Base-by-base conservation (phyloP, 2,797 vertebrate species). In the Bovichtus diacanthus region DNA sequence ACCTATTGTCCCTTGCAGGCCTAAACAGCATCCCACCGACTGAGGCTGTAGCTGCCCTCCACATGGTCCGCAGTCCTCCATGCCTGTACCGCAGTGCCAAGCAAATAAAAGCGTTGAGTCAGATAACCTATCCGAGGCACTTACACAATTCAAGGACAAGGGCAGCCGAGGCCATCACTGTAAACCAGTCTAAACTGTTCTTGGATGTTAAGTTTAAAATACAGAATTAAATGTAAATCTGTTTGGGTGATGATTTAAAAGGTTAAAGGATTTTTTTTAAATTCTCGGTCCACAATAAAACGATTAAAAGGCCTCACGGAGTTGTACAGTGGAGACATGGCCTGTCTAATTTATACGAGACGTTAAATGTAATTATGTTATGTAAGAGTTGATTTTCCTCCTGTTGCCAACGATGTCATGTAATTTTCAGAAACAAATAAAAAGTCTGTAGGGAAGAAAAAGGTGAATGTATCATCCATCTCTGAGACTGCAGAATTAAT, bases 31-130 rank as follows among this genome's bases (percentile, higher is more conserved):
- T 78, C 89, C 76, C 78, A 36, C 53, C 29, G 71, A 73, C 86
- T 63, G 82, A 78, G 69, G 76, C 73, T 71, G 83, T 71, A 65
- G 75, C 84, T 84, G 80, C 70, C 80, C 36, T 89, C 76, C 88
- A 93, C 91, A 92, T 90, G 93, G 89, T 93, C 93, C 91, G 93
- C 94, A 95, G 94, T 94, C 90, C 88, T 89, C 88, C 85, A 79
- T 89, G 86, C 79, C 84, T 90, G 89, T 93, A 94, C 94, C 89
- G 95, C 95, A 95, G 95, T 95, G 95, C 88, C 93, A 94, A 93
- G 91, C 91, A 91, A 93, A 95, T 94, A 94, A 95, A 95, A 95
- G 84, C 92, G 92, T 95, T 86, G 94, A 95, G 95, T 96, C 95
- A 95, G 94, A 94, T 93, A 95, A 95, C 95, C 95, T 95, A 94